Base-by-base conservation (phyloP, 2,888 invertebrate genomes). In the Chironomus tentans region DNA sequence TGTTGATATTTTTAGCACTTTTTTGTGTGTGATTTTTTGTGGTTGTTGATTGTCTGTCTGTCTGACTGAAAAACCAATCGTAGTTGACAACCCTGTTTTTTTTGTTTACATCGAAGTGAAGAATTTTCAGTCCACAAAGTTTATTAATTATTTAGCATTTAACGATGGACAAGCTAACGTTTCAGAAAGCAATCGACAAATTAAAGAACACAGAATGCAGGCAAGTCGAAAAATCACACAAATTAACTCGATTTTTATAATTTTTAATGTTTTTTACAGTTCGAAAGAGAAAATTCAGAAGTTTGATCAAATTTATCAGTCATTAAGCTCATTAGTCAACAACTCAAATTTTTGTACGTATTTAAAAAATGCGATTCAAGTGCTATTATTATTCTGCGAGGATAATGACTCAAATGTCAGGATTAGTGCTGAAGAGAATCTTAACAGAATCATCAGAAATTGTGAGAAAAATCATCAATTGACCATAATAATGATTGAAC, bases 351-450 rank as follows among this genome's bases (percentile, higher is more conserved):
- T 89, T 81, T 84, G 86, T 5, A 87, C 88, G 79, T 87, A 91
- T 78, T 85, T 93, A 68, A 90, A 90, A 78, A 87, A 88, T 79
- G 88, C 91, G 2, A 88, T 92, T 77, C 91, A 91, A 84, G 87
- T 89, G 47, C 85, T 93, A 77, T 84, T 94, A 71, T 85, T 87
- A 62, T 85, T 91, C 76, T 91, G 92, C 81, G 91, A 93, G 84
- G 93, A 94, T 82, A 82, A 87, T 1, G 92, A 94, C 81, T 88
- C 92, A 3, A 91, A 93, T 82, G 88, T 93, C 38, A 86, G 93
- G 77, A 91, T 92, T 86, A 89, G 90, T 72, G 92, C 92, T 65
- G 92, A 93, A 81, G 94, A 94, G 84, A 91, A 91, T 80, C 84
- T 94, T 1, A 93, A 93, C 82, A 87, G 89, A 82, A 90, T 92